Conservation (phyloP, 2,113 vertebrate genomes). For the Thalassarche chlororhynchos region DNA sequence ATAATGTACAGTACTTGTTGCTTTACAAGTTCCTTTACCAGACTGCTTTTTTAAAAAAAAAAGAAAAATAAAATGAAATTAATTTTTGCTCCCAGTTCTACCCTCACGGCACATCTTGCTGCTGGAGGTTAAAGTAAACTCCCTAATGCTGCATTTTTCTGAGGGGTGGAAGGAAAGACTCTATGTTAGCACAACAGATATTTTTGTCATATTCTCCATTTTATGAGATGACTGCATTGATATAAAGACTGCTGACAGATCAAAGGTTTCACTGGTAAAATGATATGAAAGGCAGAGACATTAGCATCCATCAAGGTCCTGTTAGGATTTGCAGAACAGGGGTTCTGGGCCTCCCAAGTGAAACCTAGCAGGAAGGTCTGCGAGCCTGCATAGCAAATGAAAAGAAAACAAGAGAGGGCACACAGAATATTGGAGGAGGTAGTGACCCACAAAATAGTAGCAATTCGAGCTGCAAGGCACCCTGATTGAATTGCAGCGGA, state of each 20-base stretch:
- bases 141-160: constrained; percentile 10
- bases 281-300: constrained; percentile 86
- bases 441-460: constrained; percentile 73
- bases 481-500: constrained; percentile 53
- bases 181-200: neutral
- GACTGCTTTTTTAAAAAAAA: neutral
- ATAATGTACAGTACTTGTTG: constrained; percentile 73
- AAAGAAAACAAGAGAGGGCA: constrained; percentile 76
- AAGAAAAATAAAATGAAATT: neutral
- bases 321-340: constrained; percentile 86
- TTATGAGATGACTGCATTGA: constrained; percentile 77
- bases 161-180: neutral
- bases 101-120: constrained; percentile 71
- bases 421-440: constrained; percentile 78
- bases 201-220: constrained; percentile 73
- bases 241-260: constrained; percentile 86
- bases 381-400: constrained; percentile 69
- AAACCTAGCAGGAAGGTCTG: constrained; percentile 82
- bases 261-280: constrained; percentile 87
- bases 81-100: constrained; percentile 78
- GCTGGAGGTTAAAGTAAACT: neutral
- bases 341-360: constrained; percentile 85
- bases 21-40: constrained; percentile 75
- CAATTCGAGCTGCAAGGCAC: constrained; percentile 59
- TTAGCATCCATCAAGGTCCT: constrained; percentile 91